Evolutionary conservation across 2,888 invertebrate species (phyloP).

Genomic region (Cryptosula pallasiana): DNA sequence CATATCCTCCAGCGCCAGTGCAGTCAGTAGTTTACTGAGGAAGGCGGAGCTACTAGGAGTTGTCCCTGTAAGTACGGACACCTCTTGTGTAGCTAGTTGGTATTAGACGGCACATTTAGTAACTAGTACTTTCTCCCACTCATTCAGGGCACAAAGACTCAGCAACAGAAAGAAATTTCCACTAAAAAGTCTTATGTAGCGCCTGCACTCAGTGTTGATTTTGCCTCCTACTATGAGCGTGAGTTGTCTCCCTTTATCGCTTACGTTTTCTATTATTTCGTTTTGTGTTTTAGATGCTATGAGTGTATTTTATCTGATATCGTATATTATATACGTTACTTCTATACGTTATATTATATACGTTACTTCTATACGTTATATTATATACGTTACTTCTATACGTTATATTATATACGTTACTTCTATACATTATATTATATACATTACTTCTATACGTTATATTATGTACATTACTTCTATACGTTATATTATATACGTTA

Average conservation of each 20-base stretch:
- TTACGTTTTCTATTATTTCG: not conserved
- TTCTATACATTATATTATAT: no score
- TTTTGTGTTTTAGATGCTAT: not conserved
- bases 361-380: no score
- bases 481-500: no score
- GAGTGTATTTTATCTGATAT: not conserved
- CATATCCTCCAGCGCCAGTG: slow-evolving; percentile 82
- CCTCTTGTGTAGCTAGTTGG: no score
- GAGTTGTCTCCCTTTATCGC: slow-evolving; percentile 20
- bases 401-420: no score
- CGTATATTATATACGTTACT: no score
- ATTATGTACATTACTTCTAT: no score
- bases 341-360: no score
- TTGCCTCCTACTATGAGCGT: slow-evolving; percentile 80
- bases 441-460: no score
- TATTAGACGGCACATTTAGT: no score
- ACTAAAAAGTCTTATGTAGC: slow-evolving; percentile 90
- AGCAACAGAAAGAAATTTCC: slow-evolving; percentile 55
- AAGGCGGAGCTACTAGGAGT: slow-evolving; percentile 85
- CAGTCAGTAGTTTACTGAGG: slow-evolving; percentile 64
- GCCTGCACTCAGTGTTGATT: slow-evolving; percentile 89
- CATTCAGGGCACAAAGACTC: not conserved
- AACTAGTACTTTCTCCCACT: no score
- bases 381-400: no score
- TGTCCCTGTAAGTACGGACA: not conserved